These are phyloP conservation scores for Myotis brandtii DNA, from an alignment of 2,113 vertebrate genomes.

Conservation along the genomic window DNA sequence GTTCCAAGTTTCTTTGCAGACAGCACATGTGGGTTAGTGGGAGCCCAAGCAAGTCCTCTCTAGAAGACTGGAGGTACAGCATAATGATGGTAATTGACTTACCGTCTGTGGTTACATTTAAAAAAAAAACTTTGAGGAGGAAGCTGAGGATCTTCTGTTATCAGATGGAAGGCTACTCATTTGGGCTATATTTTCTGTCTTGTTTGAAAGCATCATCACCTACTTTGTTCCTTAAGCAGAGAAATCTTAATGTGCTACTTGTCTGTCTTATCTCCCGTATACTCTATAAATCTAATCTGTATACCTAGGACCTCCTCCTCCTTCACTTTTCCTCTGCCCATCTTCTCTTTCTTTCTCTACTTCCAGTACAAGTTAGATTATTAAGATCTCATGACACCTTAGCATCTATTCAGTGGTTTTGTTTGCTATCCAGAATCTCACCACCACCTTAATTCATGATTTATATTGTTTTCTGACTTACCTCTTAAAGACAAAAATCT, in stretches of 20 bases:
- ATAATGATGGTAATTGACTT: background rate
- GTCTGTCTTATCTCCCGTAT: background rate
- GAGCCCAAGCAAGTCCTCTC: background rate
- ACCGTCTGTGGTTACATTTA: background rate
- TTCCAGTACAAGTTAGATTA: background rate
- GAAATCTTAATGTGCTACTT: background rate
- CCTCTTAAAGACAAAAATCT: background rate
- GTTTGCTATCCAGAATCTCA: background rate
- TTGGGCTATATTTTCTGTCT: background rate
- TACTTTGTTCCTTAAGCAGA: background rate
- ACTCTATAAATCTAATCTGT: background rate
- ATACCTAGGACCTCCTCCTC: background rate
- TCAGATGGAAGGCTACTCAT: background rate
- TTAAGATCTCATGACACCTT: background rate
- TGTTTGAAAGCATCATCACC: background rate
- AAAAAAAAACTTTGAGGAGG: background rate
- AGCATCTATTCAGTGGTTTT: background rate
- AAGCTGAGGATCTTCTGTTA: background rate
- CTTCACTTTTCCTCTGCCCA: background rate
- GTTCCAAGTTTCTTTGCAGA: background rate
- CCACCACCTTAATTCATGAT: background rate
- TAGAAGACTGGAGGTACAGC: background rate
- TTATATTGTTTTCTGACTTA: background rate
- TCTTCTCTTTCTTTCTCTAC: background rate
- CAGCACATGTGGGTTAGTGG: background rate